Conservation (phyloP, 2,888 invertebrate species). For the Caenorhabditis sp. region DNA sequence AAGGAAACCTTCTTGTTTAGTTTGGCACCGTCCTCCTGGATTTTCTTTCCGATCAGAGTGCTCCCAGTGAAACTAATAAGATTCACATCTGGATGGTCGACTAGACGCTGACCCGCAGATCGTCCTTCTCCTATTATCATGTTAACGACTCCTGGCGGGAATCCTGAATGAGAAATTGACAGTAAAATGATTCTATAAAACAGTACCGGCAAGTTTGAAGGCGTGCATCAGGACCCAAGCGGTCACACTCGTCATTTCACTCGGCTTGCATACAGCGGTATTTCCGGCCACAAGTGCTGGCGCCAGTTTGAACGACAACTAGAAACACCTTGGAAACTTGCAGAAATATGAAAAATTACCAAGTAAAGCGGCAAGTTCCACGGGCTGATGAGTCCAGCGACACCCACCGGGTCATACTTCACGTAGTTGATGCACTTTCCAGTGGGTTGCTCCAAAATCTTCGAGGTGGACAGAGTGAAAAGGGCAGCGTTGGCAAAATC, state of each 20-base stretch:
- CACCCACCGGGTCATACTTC: constrained; percentile 81
- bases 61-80: constrained; percentile 82
- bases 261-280: constrained; percentile 82
- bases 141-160: constrained; percentile 82
- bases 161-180: constrained; percentile 77
- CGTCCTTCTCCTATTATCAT: constrained; percentile 82
- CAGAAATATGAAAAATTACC: constrained; percentile 33
- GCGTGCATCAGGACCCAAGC: constrained; percentile 81
- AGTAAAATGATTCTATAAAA: not conserved
- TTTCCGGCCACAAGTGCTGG: constrained; percentile 81
- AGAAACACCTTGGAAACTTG: constrained; percentile 15
- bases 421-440: constrained; percentile 81
- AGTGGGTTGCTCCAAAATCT: constrained; percentile 64
- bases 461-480: constrained; percentile 68
- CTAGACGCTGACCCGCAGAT: constrained; percentile 81
- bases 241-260: constrained; percentile 82
- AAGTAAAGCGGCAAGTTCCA: constrained; percentile 83
- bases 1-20: constrained; percentile 82
- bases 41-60: constrained; percentile 68
- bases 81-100: constrained; percentile 81
- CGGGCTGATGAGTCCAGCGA: constrained; percentile 82
- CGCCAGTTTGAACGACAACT: constrained; percentile 82
- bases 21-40: constrained; percentile 77
- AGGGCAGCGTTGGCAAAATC: constrained; percentile 81
- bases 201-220: constrained; percentile 81